Conservation (phyloP, 2,888 invertebrate species). For the Dasypogon diadema region DNA sequence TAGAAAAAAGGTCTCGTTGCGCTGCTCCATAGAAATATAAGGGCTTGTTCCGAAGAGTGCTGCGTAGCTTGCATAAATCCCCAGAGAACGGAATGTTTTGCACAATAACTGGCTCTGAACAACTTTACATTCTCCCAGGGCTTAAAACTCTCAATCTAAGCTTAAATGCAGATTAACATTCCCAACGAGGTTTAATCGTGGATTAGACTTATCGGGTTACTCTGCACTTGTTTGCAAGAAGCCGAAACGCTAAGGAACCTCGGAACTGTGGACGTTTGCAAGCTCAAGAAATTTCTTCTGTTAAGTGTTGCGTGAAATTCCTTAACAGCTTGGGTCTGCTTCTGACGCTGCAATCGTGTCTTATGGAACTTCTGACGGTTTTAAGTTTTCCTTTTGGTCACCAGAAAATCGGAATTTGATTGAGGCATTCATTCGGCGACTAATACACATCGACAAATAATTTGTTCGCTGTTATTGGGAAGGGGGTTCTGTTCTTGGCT, state of each 20-base stretch:
- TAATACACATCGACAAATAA: background rate
- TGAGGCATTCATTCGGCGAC: background rate
- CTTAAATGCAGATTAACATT: background rate
- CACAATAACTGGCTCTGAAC: background rate
- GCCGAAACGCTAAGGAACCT: background rate
- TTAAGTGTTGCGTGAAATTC: slow-evolving; percentile 52
- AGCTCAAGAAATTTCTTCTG: slow-evolving; percentile 32
- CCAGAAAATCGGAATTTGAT: slow-evolving; percentile 1
- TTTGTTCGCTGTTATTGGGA: too few species aligned
- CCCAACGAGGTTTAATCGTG: background rate
- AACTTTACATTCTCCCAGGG: background rate
- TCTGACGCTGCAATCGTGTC: background rate
- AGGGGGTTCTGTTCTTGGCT: too few species aligned
- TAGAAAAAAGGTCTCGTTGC: too few species aligned
- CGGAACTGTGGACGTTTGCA: background rate
- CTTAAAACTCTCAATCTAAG: background rate
- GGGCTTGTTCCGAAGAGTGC: too few species aligned
- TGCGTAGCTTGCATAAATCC: too few species aligned
- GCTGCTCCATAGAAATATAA: too few species aligned
- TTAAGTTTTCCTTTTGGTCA: slow-evolving; percentile 11
- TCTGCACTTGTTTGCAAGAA: background rate
- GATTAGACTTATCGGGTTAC: slow-evolving; percentile 1
- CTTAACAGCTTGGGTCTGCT: slow-evolving; percentile 38
- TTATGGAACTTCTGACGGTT: background rate
- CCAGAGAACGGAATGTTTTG: too few species aligned